Evolutionary conservation across 2,113 vertebrate species (phyloP).

Genomic region (Xiphophorus maculatus): DNA sequence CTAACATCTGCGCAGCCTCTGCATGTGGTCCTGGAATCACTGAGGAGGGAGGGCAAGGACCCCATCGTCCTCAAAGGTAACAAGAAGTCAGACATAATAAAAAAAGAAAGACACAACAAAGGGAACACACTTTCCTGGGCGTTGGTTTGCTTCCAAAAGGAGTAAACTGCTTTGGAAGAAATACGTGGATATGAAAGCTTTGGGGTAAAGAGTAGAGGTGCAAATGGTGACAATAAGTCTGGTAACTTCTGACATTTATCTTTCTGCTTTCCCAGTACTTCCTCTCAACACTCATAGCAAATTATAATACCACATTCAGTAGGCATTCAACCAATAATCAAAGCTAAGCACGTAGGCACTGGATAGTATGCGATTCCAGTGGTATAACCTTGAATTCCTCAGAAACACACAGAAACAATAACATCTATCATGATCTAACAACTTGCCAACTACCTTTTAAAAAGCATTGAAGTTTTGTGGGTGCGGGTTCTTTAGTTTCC

Average conservation of each 20-base stretch:
- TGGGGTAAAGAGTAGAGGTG: neutral
- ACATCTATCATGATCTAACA: neutral
- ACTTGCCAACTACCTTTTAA: too few species aligned
- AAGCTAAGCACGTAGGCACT: neutral
- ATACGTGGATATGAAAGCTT: conserved; percentile 1
- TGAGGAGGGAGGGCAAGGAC: conserved; percentile 96
- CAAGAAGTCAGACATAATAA: conserved; percentile 5
- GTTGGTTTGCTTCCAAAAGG: conserved; percentile 34
- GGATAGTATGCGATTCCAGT: too few species aligned
- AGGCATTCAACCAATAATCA: neutral
- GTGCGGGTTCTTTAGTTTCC: neutral
- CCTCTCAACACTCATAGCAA: neutral
- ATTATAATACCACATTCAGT: neutral
- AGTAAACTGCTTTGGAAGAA: conserved; percentile 23
- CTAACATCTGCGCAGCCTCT: conserved; percentile 92
- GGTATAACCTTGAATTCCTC: too few species aligned
- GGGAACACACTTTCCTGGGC: conserved; percentile 33
- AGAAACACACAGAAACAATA: neutral
- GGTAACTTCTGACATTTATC: too few species aligned
- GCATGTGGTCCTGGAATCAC: conserved; percentile 93
- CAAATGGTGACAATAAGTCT: neutral
- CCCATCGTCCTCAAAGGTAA: conserved; percentile 98
- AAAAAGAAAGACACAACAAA: conserved; percentile 9
- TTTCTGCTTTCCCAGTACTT: too few species aligned
- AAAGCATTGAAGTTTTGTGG: neutral